Percentiles rank a stretch among this genome's conserved stretches.
Conservation (phyloP, 1,140 invertebrate species). For the Saxidomus purpurata region DNA sequence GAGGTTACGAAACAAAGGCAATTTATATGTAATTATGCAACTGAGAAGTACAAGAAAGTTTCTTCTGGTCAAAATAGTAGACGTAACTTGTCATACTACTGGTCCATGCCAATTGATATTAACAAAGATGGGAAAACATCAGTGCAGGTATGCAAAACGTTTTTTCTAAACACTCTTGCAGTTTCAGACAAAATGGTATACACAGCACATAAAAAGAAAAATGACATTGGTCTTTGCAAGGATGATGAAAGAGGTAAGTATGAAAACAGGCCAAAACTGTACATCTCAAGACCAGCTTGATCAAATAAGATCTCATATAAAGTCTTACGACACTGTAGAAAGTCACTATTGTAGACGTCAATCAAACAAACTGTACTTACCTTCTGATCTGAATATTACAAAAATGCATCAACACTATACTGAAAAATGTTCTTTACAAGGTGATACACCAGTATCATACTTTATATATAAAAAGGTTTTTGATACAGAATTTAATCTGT, state of each 20-base stretch:
- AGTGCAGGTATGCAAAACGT: conserved; percentile 42
- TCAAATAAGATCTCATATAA: no score
- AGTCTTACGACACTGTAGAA: conserved; percentile 19
- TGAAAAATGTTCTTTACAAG: no score
- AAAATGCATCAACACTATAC: conserved; percentile 6
- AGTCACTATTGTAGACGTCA: conserved; percentile 33
- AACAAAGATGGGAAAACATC: no score
- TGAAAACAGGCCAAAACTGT: not conserved
- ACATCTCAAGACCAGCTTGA: no score
- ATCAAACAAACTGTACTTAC: not conserved
- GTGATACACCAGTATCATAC: not conserved
- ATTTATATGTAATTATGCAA: not conserved
- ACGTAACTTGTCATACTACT: not conserved
- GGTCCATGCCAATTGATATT: not conserved
- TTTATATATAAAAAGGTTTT: no score
- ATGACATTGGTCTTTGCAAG: no score
- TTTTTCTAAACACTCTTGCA: conserved; percentile 21
- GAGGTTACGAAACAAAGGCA: conserved; percentile 6
- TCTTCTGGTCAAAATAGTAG: not conserved
- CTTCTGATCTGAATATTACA: not conserved
- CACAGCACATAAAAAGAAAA: not conserved
- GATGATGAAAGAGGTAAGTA: conserved; percentile 7
- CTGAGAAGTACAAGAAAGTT: not conserved
- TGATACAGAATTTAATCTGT: no score
- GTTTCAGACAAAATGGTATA: conserved; percentile 26